Conservation (phyloP, 1,140 invertebrate genomes). For the Zaprionus camerounensis region DNA sequence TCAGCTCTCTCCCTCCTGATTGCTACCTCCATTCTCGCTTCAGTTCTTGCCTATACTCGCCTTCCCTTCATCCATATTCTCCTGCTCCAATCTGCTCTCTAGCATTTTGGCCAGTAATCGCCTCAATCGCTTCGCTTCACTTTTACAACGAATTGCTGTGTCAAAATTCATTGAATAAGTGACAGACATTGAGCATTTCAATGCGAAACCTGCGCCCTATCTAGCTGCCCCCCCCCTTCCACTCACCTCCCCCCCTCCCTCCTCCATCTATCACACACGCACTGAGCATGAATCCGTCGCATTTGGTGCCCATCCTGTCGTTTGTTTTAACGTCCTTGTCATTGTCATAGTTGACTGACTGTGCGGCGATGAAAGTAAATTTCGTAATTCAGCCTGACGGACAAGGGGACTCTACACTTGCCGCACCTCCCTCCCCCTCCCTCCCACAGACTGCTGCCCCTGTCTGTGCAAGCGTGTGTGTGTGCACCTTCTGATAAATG, state of each 20-base stretch:
- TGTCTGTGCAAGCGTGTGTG: background rate
- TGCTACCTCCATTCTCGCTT: background rate
- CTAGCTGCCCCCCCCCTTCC: background rate
- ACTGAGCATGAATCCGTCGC: slow-evolving; percentile 19
- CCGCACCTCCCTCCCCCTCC: background rate
- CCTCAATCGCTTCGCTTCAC: slow-evolving; percentile 33
- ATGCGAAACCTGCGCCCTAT: slow-evolving; percentile 1
- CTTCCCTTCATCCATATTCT: no score
- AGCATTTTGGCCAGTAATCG: slow-evolving; percentile 33
- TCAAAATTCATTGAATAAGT: slow-evolving; percentile 43
- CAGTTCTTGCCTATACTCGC: no score
- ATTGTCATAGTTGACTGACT: slow-evolving; percentile 35
- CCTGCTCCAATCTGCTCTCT: background rate
- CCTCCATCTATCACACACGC: background rate
- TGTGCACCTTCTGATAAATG: slow-evolving; percentile 12
- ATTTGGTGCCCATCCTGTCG: slow-evolving; percentile 1
- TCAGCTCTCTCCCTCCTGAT: background rate
- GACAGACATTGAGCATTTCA: slow-evolving; percentile 29
- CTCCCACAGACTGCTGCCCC: background rate
- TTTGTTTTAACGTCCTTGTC: slow-evolving; percentile 42
- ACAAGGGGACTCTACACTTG: background rate
- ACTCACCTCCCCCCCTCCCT: background rate
- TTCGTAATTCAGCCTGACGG: slow-evolving; percentile 30
- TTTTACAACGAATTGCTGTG: slow-evolving; percentile 32
- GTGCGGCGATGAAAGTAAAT: slow-evolving; percentile 31